Evolutionary conservation across 2,888 invertebrate species (phyloP).

Genomic region (Agrochola lota): DNA sequence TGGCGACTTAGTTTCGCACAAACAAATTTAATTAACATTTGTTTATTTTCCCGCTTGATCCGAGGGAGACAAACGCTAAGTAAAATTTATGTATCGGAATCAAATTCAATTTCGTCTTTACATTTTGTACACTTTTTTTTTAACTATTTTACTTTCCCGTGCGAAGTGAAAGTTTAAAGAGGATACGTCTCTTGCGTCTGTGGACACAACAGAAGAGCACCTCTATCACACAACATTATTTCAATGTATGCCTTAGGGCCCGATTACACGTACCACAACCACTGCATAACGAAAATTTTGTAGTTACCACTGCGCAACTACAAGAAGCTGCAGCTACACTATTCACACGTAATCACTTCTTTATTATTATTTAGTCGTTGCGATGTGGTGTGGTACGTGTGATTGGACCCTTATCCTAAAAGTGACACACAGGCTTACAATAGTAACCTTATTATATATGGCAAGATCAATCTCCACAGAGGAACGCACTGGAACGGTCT

Average conservation of each 20-base stretch:
- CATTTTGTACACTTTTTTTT: conserved; percentile 89
- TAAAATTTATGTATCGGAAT: conserved; percentile 90
- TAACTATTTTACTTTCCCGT: conserved; percentile 80
- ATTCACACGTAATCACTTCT: not conserved
- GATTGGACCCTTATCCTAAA: not conserved
- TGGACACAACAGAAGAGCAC: not conserved
- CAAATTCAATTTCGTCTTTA: conserved; percentile 90
- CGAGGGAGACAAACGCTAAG: conserved; percentile 89
- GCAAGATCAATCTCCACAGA: not conserved
- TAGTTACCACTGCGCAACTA: not conserved
- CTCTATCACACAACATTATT: not conserved
- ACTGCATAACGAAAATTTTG: not conserved
- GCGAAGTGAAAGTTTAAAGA: conserved; percentile 72
- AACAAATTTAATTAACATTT: conserved; percentile 89
- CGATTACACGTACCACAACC: not conserved
- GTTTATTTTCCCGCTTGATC: conserved; percentile 88
- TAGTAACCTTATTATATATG: not conserved
- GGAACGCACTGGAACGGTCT: not conserved
- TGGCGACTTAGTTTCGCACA: conserved; percentile 82
- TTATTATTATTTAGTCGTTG: not conserved
- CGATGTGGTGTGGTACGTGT: not conserved
- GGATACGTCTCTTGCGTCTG: conserved; percentile 71
- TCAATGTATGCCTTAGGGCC: not conserved
- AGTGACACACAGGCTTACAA: not conserved
- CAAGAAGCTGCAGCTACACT: not conserved